Percentiles rank a stretch among this genome's conserved stretches.
Conservation (phyloP, 2,888 invertebrate genomes). For the Mythimna pallens region DNA sequence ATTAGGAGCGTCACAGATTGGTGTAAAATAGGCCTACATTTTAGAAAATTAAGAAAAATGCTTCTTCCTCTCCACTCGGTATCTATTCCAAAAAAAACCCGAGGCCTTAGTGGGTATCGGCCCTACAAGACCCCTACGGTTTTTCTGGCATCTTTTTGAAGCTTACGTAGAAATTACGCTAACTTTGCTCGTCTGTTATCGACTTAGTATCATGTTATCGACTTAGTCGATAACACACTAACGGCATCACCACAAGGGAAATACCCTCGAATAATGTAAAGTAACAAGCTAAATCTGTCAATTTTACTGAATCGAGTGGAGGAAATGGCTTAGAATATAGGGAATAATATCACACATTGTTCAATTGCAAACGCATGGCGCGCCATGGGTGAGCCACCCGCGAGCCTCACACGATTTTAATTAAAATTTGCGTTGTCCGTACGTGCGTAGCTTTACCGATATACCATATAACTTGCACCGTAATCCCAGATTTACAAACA, state of each 20-base stretch:
- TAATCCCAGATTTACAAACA: conserved; percentile 25
- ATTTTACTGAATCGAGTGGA: not conserved
- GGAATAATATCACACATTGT: not conserved
- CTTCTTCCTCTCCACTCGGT: not conserved
- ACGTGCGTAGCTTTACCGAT: conserved; percentile 33
- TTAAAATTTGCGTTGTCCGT: conserved; percentile 38
- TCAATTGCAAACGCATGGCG: not conserved
- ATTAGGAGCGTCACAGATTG: not conserved
- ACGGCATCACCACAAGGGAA: not conserved
- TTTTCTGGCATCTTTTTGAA: no score
- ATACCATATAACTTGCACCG: conserved; percentile 15
- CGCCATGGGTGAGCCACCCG: not conserved
- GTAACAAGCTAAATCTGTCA: not conserved
- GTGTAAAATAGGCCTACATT: not conserved
- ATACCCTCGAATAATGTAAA: not conserved
- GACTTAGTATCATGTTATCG: no score
- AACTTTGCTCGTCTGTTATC: no score
- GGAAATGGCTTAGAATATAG: not conserved
- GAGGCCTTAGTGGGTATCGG: no score
- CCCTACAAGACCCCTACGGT: no score
- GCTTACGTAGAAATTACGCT: no score
- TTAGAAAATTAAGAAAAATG: not conserved
- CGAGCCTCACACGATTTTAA: conserved; percentile 34
- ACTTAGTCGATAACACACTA: not conserved
- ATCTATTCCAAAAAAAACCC: no score